Base-by-base conservation (phyloP, 2,113 vertebrate species). In the Bubo blakistoni region DNA sequence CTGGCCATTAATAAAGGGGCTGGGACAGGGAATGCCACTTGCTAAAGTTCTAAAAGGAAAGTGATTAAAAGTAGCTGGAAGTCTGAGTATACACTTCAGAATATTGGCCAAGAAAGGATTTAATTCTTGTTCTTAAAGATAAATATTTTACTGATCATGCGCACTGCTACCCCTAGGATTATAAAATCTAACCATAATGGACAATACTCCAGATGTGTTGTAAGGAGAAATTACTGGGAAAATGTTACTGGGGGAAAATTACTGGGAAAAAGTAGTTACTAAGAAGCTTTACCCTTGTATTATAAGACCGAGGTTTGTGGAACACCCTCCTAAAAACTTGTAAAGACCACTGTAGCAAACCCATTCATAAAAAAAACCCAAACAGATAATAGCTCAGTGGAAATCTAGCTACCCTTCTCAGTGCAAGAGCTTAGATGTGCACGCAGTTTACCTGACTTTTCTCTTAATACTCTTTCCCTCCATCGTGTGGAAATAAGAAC, bases 1-100 rank as follows among this genome's bases (percentile, higher is more conserved):
- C 93, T 86, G 92, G 91, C 93, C 96, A 97, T 98, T 97, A 98
- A 98, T 97, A 96, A 98, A 95, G 73, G 73, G 92, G 16, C 79
- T 95, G 81, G 89, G 85, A 95, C 76, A 92, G 44, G 40, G 46
- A 80, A 90, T 96, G 79, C 81, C 81, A 95, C 88, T 96, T 91
- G 52, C 29, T 79, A 38, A 97, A 97, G 88, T 96, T 98, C 83
- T 91, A 94, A 89, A 95, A 91, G 86, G 67, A 79, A 92, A 93
- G 88, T 81, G 94, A 88, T 96, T 92, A 95, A 93, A 96, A 94
- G 93, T 92, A 83, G 47, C 54, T 81, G 86, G 44, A 94, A 95
- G 70, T 96, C 87, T 86, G 71, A 93, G 92, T 92, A 74, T 67
- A 74, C 47, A 82, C 93, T 94, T 97, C 22, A 10, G 73, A 66